phyloP scores from a whole-genome alignment of 2,797 vertebrate species.

The Atherinosoma microstoma region DNA sequence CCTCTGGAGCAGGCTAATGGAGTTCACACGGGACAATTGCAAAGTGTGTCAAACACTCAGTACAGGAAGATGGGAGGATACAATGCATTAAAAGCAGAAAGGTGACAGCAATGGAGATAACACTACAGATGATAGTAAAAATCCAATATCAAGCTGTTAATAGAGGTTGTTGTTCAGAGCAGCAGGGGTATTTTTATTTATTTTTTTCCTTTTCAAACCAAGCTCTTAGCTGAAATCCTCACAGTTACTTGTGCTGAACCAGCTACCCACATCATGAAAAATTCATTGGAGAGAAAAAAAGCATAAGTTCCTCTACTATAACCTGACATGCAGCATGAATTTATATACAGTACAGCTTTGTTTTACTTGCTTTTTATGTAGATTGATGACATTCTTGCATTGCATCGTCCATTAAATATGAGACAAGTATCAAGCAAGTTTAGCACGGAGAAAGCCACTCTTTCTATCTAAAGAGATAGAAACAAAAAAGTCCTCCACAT shows the following conservation, averaged over 20 bases:
- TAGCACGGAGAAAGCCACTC: too few species aligned
- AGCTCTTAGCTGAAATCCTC: conserved; percentile 36
- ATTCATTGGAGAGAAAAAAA: conserved; percentile 39
- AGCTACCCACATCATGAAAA: conserved; percentile 49
- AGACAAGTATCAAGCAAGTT: neutral
- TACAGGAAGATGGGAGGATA: neutral
- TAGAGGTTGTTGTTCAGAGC: conserved; percentile 1
- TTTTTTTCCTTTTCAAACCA: conserved; percentile 1
- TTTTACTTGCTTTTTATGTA: neutral
- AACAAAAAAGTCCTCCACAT: neutral
- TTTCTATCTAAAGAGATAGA: neutral
- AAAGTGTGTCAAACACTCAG: conserved; percentile 8
- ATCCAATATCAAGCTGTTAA: conserved; percentile 5
- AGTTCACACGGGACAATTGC: conserved; percentile 28
- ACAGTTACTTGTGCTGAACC: conserved; percentile 42
- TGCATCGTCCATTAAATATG: neutral
- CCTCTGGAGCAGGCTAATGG: conserved; percentile 86
- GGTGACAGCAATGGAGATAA: neutral
- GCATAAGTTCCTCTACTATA: conserved; percentile 11
- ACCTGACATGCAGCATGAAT: conserved; percentile 24
- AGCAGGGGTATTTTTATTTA: neutral
- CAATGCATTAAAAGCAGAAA: neutral
- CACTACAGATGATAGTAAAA: neutral
- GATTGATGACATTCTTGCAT: neutral
- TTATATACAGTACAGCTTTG: neutral